Base-by-base conservation (phyloP, 2,888 invertebrate species). In the Trachelus iudaicus region DNA sequence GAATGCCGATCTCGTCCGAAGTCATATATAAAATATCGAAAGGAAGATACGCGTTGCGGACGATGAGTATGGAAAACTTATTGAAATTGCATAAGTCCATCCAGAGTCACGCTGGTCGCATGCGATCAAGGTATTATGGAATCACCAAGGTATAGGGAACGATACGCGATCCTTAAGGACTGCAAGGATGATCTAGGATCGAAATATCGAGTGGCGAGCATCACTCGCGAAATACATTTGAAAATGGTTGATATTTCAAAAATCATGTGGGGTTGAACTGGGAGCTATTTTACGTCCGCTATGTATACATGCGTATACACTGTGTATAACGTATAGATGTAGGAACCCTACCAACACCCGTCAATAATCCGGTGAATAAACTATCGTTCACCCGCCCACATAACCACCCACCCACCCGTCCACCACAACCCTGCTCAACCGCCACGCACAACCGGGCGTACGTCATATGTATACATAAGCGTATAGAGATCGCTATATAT, bases 351-450 rank as follows among this genome's bases (percentile, higher is more conserved):
- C 86, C 85, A 89, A 87, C 89, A 86, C 86, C 88, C 90, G 90
- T 91, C 91, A 90, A 91, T 91, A 91, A 90, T 90, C 91, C 90
- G 87, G 87, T 90, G 90, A 91, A 91, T 91, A 91, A 91, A 91
- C 91, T 90, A 91, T 90, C 90, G 89, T 86, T 85, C 88, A 85
- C 85, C 87, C 88, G 86, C 88, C 90, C 88, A 87, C 89, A 83
- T 80, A 81, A 82, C 86, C 34, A 56, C 69, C 79, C 71, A 73
- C 86, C 87, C 86, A 88, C 85, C 87, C 85, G 84, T 86, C 85
- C 85, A 85, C 85, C 88, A 85, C 86, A 83, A 81, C 84, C 87
- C 87, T 84, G 85, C 86, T 86, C 85, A 83, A 83, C 83, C 83
- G 83, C 83, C 84, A 83, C 84, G 84, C 85, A 86, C 85, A 83